phyloP scores from a whole-genome alignment of 2,888 invertebrate genomes.

The Amorpha juglandis region DNA sequence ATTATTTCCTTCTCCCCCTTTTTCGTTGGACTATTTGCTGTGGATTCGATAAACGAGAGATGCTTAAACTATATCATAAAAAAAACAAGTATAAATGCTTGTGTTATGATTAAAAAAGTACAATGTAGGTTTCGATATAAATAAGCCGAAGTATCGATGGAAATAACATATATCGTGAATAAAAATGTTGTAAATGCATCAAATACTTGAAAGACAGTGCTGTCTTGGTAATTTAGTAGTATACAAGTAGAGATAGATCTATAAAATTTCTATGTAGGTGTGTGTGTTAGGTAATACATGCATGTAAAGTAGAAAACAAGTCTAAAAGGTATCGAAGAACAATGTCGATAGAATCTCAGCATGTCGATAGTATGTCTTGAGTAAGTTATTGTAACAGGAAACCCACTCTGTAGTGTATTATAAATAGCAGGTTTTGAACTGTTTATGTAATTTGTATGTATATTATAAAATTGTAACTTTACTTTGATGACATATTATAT shows the following conservation, averaged over 20 bases:
- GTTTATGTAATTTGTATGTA: slow-evolving; percentile 7
- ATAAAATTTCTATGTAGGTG: slow-evolving; percentile 58
- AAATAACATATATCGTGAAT: slow-evolving; percentile 14
- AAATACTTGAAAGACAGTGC: slow-evolving; percentile 55
- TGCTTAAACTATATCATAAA: slow-evolving; percentile 44
- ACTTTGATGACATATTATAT: too few relatives aligned
- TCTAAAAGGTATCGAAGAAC: slow-evolving; percentile 12
- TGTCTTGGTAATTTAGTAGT: slow-evolving; percentile 52
- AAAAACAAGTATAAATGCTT: slow-evolving; percentile 38
- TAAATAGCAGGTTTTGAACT: slow-evolving; percentile 23
- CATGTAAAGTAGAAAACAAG: slow-evolving; percentile 65
- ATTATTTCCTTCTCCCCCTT: slow-evolving; percentile 67
- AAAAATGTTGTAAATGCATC: slow-evolving; percentile 33
- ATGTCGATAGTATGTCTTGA: slow-evolving; percentile 45
- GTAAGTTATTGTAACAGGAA: slow-evolving; percentile 29
- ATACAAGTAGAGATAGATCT: slow-evolving; percentile 63
- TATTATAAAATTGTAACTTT: slow-evolving; percentile 9
- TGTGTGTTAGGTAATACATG: slow-evolving; percentile 73
- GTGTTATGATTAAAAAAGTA: slow-evolving; percentile 26
- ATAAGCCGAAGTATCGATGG: slow-evolving; percentile 35
- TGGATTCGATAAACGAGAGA: slow-evolving; percentile 53
- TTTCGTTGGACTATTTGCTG: slow-evolving; percentile 58
- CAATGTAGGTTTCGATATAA: slow-evolving; percentile 36
- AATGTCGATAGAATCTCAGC: slow-evolving; percentile 34
- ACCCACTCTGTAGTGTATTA: slow-evolving; percentile 21